phyloP scores from a whole-genome alignment of 2,888 invertebrate species.

The Lasioglossum figueresi region DNA sequence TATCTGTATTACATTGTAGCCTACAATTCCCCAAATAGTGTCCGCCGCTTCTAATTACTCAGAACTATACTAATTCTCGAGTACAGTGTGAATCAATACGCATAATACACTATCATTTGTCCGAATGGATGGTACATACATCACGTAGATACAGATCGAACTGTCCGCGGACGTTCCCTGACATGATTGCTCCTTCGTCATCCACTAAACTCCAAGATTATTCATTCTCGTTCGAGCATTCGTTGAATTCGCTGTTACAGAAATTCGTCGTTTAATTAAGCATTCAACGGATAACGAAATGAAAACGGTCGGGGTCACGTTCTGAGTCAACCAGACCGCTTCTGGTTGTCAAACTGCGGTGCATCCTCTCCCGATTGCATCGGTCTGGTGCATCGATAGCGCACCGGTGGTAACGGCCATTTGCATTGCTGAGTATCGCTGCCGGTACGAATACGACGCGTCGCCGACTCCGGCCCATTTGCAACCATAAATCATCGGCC shows the following conservation, averaged over 20 bases:
- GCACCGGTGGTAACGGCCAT: slow-evolving; percentile 48
- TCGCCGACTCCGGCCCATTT: slow-evolving; percentile 40
- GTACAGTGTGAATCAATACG: slow-evolving; percentile 16
- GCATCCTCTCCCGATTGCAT: slow-evolving; percentile 42
- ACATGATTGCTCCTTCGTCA: slow-evolving; percentile 14
- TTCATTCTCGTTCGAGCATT: not conserved
- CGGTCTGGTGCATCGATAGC: slow-evolving; percentile 39
- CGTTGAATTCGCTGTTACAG: not conserved
- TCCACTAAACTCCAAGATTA: slow-evolving; percentile 2
- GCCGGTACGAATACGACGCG: slow-evolving; percentile 55
- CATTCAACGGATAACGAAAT: slow-evolving; percentile 35
- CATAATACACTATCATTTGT: slow-evolving; percentile 18
- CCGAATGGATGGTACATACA: not conserved
- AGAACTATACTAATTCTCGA: slow-evolving; percentile 15
- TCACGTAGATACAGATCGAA: slow-evolving; percentile 7
- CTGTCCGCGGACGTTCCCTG: not conserved
- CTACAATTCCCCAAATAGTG: slow-evolving; percentile 11
- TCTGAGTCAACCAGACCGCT: slow-evolving; percentile 35
- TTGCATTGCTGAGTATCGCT: slow-evolving; percentile 60
- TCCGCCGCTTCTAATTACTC: slow-evolving; percentile 13
- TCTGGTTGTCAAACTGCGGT: slow-evolving; percentile 58
- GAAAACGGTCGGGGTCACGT: slow-evolving; percentile 37
- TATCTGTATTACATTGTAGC: slow-evolving; percentile 10
- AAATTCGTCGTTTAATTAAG: not conserved
- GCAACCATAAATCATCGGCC: slow-evolving; percentile 53